A percentile compares a stretch with the other conserved stretches of the same genome.
These are phyloP conservation scores for Drosophila planitibia DNA, from an alignment of 2,888 invertebrate species.

Conservation along the genomic window DNA sequence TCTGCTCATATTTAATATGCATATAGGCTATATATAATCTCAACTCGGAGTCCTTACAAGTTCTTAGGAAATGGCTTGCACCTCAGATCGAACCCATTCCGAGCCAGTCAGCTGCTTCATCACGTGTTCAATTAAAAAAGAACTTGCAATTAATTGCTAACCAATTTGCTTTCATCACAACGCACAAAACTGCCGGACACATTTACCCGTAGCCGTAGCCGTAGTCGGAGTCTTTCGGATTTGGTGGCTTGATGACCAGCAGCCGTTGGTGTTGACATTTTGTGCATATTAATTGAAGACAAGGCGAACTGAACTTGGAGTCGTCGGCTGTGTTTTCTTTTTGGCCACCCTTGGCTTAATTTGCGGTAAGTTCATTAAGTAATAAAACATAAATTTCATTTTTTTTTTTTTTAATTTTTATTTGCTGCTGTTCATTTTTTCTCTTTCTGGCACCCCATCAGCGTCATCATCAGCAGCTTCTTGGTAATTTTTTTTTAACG, in stretches of 20 bases:
- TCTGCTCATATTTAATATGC: not conserved
- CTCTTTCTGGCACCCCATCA: constrained; percentile 40
- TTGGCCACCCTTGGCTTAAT: constrained; percentile 71
- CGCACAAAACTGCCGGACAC: constrained; percentile 40
- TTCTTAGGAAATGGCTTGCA: not conserved
- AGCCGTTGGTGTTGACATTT: constrained; percentile 80
- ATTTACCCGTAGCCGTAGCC: constrained; percentile 30
- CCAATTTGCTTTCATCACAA: constrained; percentile 68
- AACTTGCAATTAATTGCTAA: constrained; percentile 70
- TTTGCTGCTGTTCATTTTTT: constrained; percentile 16
- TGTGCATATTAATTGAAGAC: constrained; percentile 83
- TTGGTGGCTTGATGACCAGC: constrained; percentile 53
- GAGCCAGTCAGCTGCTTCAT: constrained; percentile 19
- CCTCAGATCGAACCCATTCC: constrained; percentile 37
- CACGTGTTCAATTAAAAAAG: constrained; percentile 73
- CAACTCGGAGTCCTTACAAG: not conserved
- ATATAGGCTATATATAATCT: not conserved
- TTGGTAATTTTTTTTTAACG: constrained; percentile 67
- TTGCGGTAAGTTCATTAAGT: constrained; percentile 84
- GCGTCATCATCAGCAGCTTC: constrained; percentile 40
- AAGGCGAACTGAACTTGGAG: constrained; percentile 37
- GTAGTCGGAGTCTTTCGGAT: not conserved
- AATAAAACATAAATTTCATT: constrained; percentile 81
- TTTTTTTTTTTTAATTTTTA: constrained; percentile 42
- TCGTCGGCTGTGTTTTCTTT: constrained; percentile 19